Evolutionary conservation across 2,797 vertebrate species (phyloP).

Genomic region (Halcyon chelicuti): DNA sequence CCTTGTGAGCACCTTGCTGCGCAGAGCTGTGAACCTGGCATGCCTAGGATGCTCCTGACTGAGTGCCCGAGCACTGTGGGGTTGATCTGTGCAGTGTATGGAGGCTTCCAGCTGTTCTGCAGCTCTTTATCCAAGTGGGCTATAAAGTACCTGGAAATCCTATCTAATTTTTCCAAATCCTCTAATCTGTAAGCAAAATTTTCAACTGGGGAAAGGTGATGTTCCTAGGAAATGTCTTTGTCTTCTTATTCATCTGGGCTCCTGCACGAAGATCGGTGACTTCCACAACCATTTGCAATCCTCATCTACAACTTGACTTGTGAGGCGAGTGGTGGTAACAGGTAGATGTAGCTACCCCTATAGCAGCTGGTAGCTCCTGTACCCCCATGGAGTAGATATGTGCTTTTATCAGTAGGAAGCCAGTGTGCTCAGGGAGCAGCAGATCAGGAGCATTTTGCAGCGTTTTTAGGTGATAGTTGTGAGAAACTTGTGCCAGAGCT

Average conservation of each 20-base stretch:
- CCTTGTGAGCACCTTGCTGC: fast-evolving
- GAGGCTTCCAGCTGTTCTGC: neutral
- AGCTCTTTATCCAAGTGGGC: neutral
- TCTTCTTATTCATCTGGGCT: neutral
- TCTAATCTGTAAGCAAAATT: neutral
- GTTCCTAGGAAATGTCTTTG: neutral
- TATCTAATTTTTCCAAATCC: neutral
- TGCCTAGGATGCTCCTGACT: neutral
- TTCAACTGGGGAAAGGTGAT: neutral
- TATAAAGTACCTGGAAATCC: neutral
- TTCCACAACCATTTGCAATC: neutral
- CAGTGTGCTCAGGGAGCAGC: neutral
- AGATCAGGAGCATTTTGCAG: neutral
- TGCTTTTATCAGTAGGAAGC: neutral
- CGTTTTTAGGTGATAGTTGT: neutral
- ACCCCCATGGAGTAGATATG: neutral
- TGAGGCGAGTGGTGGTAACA: neutral
- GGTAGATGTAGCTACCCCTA: neutral
- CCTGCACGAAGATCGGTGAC: neutral
- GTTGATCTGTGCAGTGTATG: neutral
- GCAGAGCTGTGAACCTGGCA: fast-evolving
- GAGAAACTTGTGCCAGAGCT: neutral
- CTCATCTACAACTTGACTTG: neutral
- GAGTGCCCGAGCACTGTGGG: fast-evolving
- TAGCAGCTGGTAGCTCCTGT: neutral